Conservation (phyloP, 2,888 invertebrate genomes). For the Yponomeuta malinellus region DNA sequence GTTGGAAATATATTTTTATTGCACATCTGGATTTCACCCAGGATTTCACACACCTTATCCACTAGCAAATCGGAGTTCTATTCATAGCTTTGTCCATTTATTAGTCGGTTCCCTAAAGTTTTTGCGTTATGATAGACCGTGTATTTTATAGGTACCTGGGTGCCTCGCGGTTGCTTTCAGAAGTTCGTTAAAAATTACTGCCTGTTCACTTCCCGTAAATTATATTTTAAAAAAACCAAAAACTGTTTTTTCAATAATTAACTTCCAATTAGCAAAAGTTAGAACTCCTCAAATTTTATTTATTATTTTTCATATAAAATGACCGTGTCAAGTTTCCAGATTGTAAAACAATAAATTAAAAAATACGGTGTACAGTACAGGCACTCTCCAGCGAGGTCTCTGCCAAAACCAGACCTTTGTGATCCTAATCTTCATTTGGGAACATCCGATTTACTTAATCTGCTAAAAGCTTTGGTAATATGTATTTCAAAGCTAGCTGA, state of each 20-base stretch:
- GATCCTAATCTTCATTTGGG: neutral
- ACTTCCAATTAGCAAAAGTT: too few species aligned
- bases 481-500: neutral
- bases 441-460: neutral
- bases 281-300: too few species aligned
- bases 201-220: too few species aligned
- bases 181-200: too few species aligned
- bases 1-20: too few species aligned
- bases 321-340: too few species aligned
- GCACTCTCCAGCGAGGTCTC: neutral
- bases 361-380: neutral
- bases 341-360: neutral
- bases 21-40: too few species aligned
- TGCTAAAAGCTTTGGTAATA: neutral
- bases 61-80: neutral
- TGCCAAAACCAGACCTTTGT: neutral
- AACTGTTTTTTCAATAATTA: too few species aligned
- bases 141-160: neutral
- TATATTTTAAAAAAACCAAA: too few species aligned
- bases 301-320: too few species aligned
- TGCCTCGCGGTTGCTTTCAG: too few species aligned
- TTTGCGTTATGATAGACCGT: neutral
- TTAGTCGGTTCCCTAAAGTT: neutral
- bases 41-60: too few species aligned
- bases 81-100: neutral